These are phyloP conservation scores for Eupeodes latifasciatus DNA, from an alignment of 2,888 invertebrate species.

Conservation along the genomic window DNA sequence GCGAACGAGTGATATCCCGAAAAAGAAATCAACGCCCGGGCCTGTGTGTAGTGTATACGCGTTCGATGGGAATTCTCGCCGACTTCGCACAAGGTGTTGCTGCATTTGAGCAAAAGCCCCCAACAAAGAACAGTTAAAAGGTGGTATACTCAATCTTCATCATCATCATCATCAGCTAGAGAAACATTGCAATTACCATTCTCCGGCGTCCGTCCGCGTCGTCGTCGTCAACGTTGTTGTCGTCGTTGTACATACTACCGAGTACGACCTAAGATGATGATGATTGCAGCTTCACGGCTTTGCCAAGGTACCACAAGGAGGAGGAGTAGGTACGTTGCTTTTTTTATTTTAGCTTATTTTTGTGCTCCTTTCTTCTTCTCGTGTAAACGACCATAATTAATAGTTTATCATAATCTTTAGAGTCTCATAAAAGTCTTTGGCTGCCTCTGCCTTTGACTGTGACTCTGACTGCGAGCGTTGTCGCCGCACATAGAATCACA, in stretches of 20 bases:
- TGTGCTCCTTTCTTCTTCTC: conserved; percentile 43
- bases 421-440: conserved; percentile 70
- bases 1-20: conserved; percentile 59
- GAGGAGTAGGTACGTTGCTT: conserved; percentile 51
- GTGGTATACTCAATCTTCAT: conserved; percentile 74
- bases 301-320: conserved; percentile 44
- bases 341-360: conserved; percentile 15
- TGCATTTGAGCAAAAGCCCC: conserved; percentile 56
- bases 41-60: not conserved
- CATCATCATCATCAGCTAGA: conserved; percentile 74
- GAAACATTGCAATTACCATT: conserved; percentile 76
- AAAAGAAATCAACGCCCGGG: conserved; percentile 51
- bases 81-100: conserved; percentile 52
- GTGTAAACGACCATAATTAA: conserved; percentile 75
- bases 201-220: conserved; percentile 33
- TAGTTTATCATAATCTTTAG: conserved; percentile 76
- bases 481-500: conserved; percentile 59
- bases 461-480: conserved; percentile 38
- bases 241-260: conserved; percentile 20
- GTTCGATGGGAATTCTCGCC: conserved; percentile 43
- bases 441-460: conserved; percentile 36
- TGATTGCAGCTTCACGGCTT: conserved; percentile 27
- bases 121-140: conserved; percentile 74
- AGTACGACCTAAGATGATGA: not conserved
- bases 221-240: not conserved